Conservation (phyloP, 2,888 invertebrate species). For the Lamellibrachia satsuma region DNA sequence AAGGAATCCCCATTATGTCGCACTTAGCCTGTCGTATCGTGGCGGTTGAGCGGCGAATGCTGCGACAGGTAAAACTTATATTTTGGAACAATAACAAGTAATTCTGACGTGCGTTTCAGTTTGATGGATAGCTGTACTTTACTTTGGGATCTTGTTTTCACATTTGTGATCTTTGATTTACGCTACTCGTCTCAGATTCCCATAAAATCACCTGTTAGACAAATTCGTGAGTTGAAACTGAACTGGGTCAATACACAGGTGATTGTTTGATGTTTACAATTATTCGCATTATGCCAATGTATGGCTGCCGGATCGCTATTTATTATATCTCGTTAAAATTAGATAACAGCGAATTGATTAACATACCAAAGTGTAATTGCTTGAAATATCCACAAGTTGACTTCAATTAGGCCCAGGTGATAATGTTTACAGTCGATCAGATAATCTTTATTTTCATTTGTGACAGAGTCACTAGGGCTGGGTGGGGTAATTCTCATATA, state of each 20-base stretch:
- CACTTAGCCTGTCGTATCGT: not conserved
- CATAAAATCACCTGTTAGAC: not conserved
- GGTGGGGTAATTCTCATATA: too few relatives aligned
- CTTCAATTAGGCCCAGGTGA: not conserved
- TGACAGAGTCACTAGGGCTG: too few relatives aligned
- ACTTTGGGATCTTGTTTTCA: not conserved
- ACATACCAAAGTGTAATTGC: not conserved
- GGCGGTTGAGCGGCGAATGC: not conserved
- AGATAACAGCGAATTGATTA: not conserved
- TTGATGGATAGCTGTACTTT: not conserved
- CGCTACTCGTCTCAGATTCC: not conserved
- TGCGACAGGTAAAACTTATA: not conserved
- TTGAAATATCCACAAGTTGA: not conserved
- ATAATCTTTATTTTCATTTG: too few relatives aligned
- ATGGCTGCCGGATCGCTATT: not conserved
- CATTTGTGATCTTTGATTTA: not conserved
- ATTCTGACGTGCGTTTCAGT: not conserved
- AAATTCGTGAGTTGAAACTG: not conserved
- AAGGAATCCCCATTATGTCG: not conserved
- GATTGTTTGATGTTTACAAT: not conserved
- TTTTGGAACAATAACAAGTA: not conserved
- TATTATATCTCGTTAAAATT: not conserved
- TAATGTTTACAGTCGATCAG: too few relatives aligned
- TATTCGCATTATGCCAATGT: not conserved
- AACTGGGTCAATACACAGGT: conserved; percentile 13